phyloP scores from a whole-genome alignment of 1,140 invertebrate genomes.

The Caenorhabditis brenneri region DNA sequence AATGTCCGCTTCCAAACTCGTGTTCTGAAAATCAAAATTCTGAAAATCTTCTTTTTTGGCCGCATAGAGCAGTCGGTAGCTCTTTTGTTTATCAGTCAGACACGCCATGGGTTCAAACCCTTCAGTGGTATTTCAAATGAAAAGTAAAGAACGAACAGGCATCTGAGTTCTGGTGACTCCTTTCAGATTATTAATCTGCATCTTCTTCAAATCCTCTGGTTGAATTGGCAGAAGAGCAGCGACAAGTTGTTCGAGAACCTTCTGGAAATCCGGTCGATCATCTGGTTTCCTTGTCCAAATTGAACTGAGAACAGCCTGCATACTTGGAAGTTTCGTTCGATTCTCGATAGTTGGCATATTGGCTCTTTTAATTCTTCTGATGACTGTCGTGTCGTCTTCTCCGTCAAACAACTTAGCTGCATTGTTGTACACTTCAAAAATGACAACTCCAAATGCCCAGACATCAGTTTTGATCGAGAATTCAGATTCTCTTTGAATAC shows the following conservation, averaged over 20 bases:
- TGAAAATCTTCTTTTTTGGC: background rate
- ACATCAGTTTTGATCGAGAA: slow-evolving; percentile 66
- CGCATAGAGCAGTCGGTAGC: background rate
- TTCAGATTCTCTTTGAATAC: slow-evolving; percentile 55
- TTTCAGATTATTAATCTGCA: slow-evolving; percentile 16
- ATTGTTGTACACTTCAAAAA: slow-evolving; percentile 73
- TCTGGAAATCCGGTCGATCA: slow-evolving; percentile 15
- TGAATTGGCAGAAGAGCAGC: background rate
- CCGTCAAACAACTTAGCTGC: slow-evolving; percentile 53
- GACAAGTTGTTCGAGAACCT: background rate
- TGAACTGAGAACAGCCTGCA: slow-evolving; percentile 20
- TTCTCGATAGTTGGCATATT: slow-evolving; percentile 18
- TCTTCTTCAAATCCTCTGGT: background rate
- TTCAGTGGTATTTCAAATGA: background rate
- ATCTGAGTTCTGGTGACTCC: slow-evolving; percentile 13
- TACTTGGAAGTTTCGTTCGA: background rate
- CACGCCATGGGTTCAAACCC: too few species aligned
- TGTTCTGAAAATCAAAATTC: background rate
- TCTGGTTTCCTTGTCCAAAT: slow-evolving; percentile 26
- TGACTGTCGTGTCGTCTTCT: background rate
- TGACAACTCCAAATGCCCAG: slow-evolving; percentile 70
- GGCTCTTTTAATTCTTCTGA: background rate
- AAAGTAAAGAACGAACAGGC: background rate
- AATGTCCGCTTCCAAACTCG: background rate
- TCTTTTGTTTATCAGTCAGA: too few species aligned